phyloP scores from a whole-genome alignment of 2,113 vertebrate genomes.

The Tamias sibiricus region DNA sequence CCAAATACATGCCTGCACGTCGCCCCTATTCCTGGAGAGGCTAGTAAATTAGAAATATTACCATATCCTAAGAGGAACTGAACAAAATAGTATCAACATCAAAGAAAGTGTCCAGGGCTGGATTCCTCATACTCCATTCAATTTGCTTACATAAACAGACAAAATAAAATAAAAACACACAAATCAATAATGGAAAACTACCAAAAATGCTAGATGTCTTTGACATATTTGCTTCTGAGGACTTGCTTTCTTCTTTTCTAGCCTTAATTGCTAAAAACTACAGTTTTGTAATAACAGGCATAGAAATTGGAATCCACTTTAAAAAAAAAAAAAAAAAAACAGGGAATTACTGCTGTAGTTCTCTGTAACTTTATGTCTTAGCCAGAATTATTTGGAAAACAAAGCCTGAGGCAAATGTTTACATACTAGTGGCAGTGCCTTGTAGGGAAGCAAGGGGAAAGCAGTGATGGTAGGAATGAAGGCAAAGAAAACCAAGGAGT shows the following conservation, averaged over 20 bases:
- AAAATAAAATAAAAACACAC: neutral
- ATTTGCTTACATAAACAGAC: neutral
- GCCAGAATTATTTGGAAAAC: neutral
- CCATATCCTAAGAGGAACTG: neutral
- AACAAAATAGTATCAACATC: neutral
- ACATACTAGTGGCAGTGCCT: neutral
- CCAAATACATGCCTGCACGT: too few relatives aligned
- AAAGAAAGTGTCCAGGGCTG: neutral
- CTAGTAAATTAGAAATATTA: neutral
- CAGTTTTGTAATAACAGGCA: neutral
- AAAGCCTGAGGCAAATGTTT: neutral
- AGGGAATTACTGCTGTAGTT: neutral
- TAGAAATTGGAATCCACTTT: neutral
- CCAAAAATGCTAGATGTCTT: neutral
- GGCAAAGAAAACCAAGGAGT: neutral
- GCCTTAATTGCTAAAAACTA: neutral
- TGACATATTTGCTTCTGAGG: neutral
- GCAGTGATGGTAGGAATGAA: too few relatives aligned
- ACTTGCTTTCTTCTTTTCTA: neutral
- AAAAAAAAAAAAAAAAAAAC: too few relatives aligned
- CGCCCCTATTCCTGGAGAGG: neutral
- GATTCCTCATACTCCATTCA: neutral
- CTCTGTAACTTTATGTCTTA: neutral
- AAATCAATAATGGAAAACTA: neutral
- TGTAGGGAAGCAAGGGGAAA: neutral